Percentiles rank a stretch among this genome's conserved stretches.
phyloP scores from a whole-genome alignment of 2,113 vertebrate genomes.

The Neopipo cinnamomea region DNA sequence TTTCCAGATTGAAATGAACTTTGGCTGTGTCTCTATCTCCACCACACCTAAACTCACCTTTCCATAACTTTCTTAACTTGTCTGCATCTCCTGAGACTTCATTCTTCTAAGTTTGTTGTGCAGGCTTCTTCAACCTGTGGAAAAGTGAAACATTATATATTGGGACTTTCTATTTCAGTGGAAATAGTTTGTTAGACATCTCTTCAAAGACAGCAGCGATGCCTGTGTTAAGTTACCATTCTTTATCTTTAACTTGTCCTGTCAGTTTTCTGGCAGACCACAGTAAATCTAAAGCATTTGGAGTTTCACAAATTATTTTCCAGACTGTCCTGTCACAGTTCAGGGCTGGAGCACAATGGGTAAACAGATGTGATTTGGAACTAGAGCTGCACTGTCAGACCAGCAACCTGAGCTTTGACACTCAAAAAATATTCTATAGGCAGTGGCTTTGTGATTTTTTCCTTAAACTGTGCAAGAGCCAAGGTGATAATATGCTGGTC shows the following conservation, averaged over 20 bases:
- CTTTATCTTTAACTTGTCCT: slow-evolving; percentile 53
- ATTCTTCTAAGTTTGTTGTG: neutral
- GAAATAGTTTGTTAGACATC: neutral
- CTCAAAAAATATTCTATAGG: neutral
- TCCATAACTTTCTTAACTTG: neutral
- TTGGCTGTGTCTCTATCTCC: neutral
- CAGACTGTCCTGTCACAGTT: slow-evolving; percentile 17
- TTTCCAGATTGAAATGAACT: neutral
- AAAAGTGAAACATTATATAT: neutral
- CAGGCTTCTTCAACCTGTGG: neutral
- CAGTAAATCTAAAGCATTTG: slow-evolving; percentile 52
- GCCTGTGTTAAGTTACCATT: slow-evolving; percentile 49
- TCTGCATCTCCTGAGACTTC: accelerated
- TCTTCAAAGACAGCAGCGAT: neutral
- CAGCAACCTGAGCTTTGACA: neutral
- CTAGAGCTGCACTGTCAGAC: neutral
- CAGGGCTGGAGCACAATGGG: neutral
- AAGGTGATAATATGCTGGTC: accelerated
- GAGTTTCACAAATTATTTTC: slow-evolving; percentile 40
- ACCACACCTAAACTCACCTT: neutral
- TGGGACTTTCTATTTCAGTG: neutral
- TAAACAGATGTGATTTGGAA: slow-evolving; percentile 29
- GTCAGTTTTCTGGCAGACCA: slow-evolving; percentile 49
- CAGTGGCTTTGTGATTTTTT: neutral
- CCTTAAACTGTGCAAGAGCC: neutral